Evolutionary conservation across 2,888 invertebrate genomes (phyloP).

Genomic region (Dichetophora obliterata): DNA sequence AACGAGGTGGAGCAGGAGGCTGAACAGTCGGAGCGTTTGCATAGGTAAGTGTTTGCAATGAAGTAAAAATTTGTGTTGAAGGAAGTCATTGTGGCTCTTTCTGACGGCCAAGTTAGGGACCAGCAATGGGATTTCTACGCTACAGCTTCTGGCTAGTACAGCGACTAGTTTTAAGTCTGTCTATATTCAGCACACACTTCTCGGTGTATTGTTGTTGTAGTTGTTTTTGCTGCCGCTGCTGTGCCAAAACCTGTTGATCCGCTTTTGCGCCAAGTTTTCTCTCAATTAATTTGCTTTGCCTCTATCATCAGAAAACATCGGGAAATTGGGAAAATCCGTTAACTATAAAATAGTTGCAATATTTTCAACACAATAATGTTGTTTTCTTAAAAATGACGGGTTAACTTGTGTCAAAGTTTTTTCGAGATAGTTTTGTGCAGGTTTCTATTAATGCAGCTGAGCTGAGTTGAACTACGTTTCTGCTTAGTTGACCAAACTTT

Average conservation of each 20-base stretch:
- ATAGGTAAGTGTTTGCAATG: slow-evolving; percentile 81
- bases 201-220: background rate
- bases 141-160: background rate
- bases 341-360: background rate
- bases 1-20: slow-evolving; percentile 85
- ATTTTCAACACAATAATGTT: no score
- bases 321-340: slow-evolving; percentile 17
- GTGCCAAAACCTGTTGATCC: slow-evolving; percentile 26
- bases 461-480: no score
- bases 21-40: slow-evolving; percentile 91
- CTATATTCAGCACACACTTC: background rate
- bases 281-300: slow-evolving; percentile 7
- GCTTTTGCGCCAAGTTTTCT: slow-evolving; percentile 28
- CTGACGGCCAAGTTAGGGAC: background rate
- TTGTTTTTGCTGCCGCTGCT: background rate
- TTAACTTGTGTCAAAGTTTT: no score
- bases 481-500: no score
- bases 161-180: no score
- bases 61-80: no score
- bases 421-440: no score
- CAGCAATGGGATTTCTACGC: slow-evolving; percentile 3
- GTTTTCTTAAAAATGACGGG: no score
- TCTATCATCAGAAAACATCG: background rate
- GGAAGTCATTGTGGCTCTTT: background rate
- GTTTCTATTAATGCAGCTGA: no score